phyloP scores from a whole-genome alignment of 2,797 vertebrate genomes.

The Vespertilio murinus region DNA sequence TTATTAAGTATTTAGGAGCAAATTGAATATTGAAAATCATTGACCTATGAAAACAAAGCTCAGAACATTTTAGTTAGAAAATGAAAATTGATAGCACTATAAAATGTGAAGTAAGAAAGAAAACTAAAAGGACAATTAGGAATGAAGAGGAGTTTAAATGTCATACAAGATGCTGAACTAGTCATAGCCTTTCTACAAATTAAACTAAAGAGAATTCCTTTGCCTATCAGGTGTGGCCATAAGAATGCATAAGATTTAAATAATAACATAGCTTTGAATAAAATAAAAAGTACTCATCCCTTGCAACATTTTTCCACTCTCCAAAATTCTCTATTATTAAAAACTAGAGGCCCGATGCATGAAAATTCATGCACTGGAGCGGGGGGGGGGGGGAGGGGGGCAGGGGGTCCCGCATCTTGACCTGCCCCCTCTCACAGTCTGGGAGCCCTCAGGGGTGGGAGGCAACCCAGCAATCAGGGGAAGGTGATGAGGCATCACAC shows the following conservation, averaged over 20 bases:
- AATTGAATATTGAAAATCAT: slow-evolving; percentile 19
- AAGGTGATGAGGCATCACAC: too few relatives aligned
- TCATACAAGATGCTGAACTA: neutral
- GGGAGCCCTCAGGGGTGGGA: too few relatives aligned
- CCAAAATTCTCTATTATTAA: neutral
- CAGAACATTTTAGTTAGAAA: neutral
- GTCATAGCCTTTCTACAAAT: neutral
- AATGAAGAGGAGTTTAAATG: neutral
- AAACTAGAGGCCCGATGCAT: neutral
- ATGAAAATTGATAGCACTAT: neutral
- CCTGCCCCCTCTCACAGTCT: too few relatives aligned
- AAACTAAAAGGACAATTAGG: neutral
- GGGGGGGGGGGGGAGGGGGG: too few relatives aligned
- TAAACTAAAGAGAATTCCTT: neutral
- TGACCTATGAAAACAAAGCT: neutral
- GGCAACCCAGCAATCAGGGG: too few relatives aligned
- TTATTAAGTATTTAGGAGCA: neutral
- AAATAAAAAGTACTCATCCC: neutral
- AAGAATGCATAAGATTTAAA: neutral
- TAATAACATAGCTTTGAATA: neutral
- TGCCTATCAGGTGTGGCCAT: neutral
- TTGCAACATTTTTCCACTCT: neutral
- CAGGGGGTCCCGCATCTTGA: too few relatives aligned
- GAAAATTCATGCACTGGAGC: too few relatives aligned
- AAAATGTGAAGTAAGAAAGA: neutral